These are phyloP conservation scores for Calameuta pallipes DNA, from an alignment of 2,888 invertebrate species.

Conservation along the genomic window DNA sequence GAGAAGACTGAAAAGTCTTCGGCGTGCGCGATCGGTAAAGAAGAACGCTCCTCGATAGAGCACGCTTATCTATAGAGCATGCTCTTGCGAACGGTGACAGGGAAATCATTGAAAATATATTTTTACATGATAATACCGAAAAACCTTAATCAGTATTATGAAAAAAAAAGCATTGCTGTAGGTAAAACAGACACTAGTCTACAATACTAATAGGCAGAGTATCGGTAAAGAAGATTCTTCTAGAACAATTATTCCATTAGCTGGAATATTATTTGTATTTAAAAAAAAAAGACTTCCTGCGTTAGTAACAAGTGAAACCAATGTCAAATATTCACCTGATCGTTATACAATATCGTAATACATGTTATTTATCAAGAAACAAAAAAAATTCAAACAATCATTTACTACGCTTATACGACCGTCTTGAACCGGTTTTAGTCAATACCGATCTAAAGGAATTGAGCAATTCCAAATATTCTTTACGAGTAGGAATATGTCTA, in stretches of 20 bases:
- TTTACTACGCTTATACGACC: background rate
- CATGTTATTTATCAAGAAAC: background rate
- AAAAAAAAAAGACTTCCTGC: background rate
- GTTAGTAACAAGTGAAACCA: background rate
- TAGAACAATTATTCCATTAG: background rate
- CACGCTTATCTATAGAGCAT: slow-evolving; percentile 33
- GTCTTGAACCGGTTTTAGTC: too few species aligned
- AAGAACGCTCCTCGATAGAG: slow-evolving; percentile 32
- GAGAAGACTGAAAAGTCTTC: background rate
- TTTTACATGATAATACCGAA: background rate
- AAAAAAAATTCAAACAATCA: background rate
- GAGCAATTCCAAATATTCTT: too few species aligned
- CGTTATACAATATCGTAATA: background rate
- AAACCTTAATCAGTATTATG: background rate
- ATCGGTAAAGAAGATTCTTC: background rate
- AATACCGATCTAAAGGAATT: too few species aligned
- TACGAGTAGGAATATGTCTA: too few species aligned
- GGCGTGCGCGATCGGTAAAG: too few species aligned
- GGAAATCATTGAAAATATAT: background rate
- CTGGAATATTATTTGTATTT: background rate
- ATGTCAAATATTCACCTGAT: background rate
- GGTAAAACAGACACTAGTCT: background rate
- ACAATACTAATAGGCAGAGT: background rate
- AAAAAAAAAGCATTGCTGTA: background rate
- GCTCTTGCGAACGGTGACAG: background rate